These are phyloP conservation scores for Notoglanidium macrostoma DNA, from an alignment of 2,797 vertebrate species.

Conservation along the genomic window DNA sequence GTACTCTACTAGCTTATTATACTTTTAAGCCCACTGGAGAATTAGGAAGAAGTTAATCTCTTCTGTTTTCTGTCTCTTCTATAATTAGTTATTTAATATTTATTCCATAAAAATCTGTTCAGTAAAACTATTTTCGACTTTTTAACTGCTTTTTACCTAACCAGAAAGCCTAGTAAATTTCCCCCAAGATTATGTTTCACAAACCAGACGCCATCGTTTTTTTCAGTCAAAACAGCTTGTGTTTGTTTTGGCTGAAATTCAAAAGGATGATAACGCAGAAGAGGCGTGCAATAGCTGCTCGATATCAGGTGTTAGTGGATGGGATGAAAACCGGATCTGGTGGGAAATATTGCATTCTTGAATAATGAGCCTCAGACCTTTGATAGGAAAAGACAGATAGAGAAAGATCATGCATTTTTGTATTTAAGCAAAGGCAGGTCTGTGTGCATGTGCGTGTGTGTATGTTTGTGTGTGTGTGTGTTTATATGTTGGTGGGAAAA, in stretches of 20 bases:
- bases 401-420: neutral
- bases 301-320: neutral
- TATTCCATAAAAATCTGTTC: neutral
- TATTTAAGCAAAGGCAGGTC: neutral
- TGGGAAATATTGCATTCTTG: neutral
- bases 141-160: neutral
- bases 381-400: neutral
- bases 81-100: neutral
- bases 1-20: neutral
- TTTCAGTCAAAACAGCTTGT: neutral
- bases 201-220: neutral
- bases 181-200: neutral
- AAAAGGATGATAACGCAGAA: neutral
- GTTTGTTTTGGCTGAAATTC: slow-evolving; percentile 1
- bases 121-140: neutral
- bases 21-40: neutral
- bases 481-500: neutral
- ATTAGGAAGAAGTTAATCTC: neutral
- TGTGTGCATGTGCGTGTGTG: neutral
- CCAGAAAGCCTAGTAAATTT: neutral
- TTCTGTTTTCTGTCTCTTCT: neutral
- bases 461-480: neutral
- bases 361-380: neutral
- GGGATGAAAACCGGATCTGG: neutral
- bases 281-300: neutral